Conservation (phyloP, 2,113 vertebrate species). For the Telmatochromis sp. region DNA sequence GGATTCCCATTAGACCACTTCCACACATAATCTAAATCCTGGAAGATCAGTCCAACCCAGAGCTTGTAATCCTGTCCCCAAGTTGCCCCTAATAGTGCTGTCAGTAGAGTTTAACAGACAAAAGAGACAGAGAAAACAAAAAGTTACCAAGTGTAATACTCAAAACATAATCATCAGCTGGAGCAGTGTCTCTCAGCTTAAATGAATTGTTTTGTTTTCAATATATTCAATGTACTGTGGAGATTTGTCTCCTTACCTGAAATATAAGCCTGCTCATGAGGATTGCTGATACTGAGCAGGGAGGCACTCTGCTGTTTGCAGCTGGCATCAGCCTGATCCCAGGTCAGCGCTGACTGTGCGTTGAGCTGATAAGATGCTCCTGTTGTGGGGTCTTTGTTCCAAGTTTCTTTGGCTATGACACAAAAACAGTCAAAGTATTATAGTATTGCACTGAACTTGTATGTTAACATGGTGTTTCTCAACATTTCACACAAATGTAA, state of each 20-base stretch:
- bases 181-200: background rate
- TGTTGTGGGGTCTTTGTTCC: slow-evolving; percentile 75
- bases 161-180: background rate
- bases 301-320: slow-evolving; percentile 81
- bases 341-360: slow-evolving; percentile 74
- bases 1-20: slow-evolving; percentile 50
- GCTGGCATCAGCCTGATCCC: slow-evolving; percentile 84
- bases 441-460: background rate
- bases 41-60: slow-evolving; percentile 82
- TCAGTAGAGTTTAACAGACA: background rate
- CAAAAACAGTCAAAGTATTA: background rate
- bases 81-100: slow-evolving; percentile 1
- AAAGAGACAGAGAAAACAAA: background rate
- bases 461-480: background rate
- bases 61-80: slow-evolving; percentile 28
- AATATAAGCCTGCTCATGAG: slow-evolving; percentile 80
- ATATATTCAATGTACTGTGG: background rate
- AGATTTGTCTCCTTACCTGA: slow-evolving; percentile 65
- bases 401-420: slow-evolving; percentile 51
- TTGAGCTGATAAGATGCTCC: slow-evolving; percentile 81
- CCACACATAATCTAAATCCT: slow-evolving; percentile 82
- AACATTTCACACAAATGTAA: no score
- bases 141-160: background rate
- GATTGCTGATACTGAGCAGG: slow-evolving; percentile 78
- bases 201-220: rapidly evolving